phyloP scores from a whole-genome alignment of 2,113 vertebrate species.

The Lethenteron reissneri region DNA sequence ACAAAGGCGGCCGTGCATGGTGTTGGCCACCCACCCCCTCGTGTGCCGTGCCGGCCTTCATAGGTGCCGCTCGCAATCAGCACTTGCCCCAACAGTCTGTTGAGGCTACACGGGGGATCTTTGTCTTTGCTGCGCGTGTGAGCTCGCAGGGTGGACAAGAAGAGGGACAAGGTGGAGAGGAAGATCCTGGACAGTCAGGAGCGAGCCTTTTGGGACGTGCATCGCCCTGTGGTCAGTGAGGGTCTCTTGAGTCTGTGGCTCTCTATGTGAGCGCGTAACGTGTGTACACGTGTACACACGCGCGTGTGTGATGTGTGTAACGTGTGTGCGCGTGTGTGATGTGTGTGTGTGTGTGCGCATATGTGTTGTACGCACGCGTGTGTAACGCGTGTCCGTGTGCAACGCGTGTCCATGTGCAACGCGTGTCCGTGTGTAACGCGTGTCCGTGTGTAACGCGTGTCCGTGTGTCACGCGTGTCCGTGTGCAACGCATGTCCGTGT shows the following conservation, averaged over 20 bases:
- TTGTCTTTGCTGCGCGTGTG: slow-evolving; percentile 12
- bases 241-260: too few relatives aligned
- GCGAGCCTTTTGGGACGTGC: slow-evolving; percentile 89
- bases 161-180: slow-evolving; percentile 87
- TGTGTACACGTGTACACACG: too few relatives aligned
- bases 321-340: too few relatives aligned
- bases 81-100: background rate
- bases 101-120: background rate
- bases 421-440: slow-evolving; percentile 10
- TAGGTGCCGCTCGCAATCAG: background rate
- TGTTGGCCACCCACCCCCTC: too few relatives aligned
- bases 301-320: too few relatives aligned
- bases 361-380: too few relatives aligned
- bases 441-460: too few relatives aligned
- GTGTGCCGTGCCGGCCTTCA: background rate
- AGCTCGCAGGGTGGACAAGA: slow-evolving; percentile 57
- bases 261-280: too few relatives aligned
- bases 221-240: slow-evolving; percentile 54
- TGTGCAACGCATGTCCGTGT: too few relatives aligned
- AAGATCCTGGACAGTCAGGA: slow-evolving; percentile 93
- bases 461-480: slow-evolving; percentile 10
- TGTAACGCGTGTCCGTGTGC: too few relatives aligned
- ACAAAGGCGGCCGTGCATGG: background rate
- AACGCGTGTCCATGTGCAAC: too few relatives aligned
- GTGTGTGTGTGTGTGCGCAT: too few relatives aligned